Percentiles rank a stretch among this genome's conserved stretches.
Conservation (phyloP, 2,113 vertebrate species). For the Thinocorus orbignyianus region DNA sequence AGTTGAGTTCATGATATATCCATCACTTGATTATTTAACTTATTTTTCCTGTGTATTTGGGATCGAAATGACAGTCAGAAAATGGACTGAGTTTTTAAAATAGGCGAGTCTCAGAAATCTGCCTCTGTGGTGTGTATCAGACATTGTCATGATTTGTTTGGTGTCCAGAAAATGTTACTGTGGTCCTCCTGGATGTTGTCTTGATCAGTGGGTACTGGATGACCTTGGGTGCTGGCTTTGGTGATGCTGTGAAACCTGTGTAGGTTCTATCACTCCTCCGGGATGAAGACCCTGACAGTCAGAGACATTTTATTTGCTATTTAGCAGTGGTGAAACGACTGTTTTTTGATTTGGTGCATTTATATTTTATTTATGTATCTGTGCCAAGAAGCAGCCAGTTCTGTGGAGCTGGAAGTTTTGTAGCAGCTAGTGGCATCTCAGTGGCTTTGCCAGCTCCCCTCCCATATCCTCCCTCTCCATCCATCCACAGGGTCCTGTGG, state of each 20-base stretch:
- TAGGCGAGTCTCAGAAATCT: background rate
- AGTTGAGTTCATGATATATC: slow-evolving; percentile 21
- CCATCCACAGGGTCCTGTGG: accelerated
- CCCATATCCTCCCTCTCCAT: background rate
- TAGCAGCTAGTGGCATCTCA: background rate
- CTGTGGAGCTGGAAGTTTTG: background rate
- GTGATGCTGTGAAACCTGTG: background rate
- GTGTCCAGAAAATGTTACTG: background rate
- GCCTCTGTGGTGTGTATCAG: background rate
- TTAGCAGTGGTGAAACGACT: background rate
- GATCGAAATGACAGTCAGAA: background rate
- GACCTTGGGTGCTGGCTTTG: background rate
- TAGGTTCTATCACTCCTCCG: background rate
- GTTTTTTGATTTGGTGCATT: background rate
- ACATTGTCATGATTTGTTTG: background rate
- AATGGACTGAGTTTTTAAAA: background rate
- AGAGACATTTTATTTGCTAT: background rate
- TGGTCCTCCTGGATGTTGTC: background rate
- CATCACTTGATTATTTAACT: slow-evolving; percentile 62
- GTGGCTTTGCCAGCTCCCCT: background rate
- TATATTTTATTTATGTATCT: background rate
- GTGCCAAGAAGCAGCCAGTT: background rate
- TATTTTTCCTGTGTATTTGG: slow-evolving; percentile 4
- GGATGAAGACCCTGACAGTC: background rate
- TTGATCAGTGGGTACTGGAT: background rate